Evolutionary conservation across 1,140 invertebrate species (phyloP), one percentile per base, ranked within the genome.

Genomic region (Lanistes nyassanus): DNA sequence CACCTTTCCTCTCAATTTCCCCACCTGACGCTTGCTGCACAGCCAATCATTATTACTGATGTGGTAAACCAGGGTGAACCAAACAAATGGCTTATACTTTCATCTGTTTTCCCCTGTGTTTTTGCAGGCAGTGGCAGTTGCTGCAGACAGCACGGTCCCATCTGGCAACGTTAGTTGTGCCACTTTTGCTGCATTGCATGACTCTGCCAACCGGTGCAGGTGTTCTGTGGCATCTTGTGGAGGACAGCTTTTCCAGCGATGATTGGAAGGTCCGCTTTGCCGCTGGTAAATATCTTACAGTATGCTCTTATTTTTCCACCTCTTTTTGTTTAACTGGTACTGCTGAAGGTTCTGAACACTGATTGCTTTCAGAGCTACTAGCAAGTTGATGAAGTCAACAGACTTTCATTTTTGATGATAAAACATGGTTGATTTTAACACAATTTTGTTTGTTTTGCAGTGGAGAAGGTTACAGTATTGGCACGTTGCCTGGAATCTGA

Each of bases 91-190:
- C n/a, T n/a, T n/a, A n/a, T n/a, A n/a, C 0, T 26, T 31, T 39
- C 26, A 21, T 68, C 0, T 42, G 4, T 60, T 3, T 29, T 37
- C 29, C 7, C 23, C 29, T 77, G 23, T 64, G 66, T 36, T 72
- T 79, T 79, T 91, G 26, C 81, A 98, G 97, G 86, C 90, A 99
- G 64, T 99, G 98, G 98, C 94, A 95, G 81, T 91, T 98, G 69
- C 93, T 98, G 80, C 95, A 96, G 90, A 94, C 95, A 0, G 95
- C 97, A 79, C 94, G 96, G 86, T 97, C 97, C 1, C 96, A 98
- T 85, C 95, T 98, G 80, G 94, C 96, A 76, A 94, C 96, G 88
- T 93, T 96, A 65, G 92, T 93, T 56, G 97, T 97, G 21, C 96
- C 97, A 0, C 90, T 99, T 53, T 89, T 99, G 71, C 90, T 99